Percentiles rank a stretch among this genome's conserved stretches.
These are phyloP conservation scores for Eumacrocentrus americanus DNA, from an alignment of 2,888 invertebrate species.

Conservation along the genomic window DNA sequence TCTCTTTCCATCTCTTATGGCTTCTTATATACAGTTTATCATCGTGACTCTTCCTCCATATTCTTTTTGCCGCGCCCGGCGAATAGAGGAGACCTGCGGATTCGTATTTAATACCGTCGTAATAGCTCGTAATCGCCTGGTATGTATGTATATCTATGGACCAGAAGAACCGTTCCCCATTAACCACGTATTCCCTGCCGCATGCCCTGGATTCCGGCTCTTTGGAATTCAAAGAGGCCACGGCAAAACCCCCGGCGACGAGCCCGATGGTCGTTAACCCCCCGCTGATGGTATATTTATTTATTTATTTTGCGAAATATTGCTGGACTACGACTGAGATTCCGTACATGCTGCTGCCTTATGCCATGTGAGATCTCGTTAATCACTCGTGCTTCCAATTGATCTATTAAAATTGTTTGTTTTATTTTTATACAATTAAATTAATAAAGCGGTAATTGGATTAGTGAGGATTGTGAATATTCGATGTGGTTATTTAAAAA, in stretches of 20 bases:
- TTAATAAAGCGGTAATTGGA: not conserved
- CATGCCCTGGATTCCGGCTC: constrained; percentile 25
- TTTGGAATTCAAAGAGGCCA: constrained; percentile 15
- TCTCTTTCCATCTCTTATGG: no score
- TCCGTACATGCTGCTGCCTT: not conserved
- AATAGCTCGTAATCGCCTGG: constrained; percentile 26
- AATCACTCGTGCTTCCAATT: constrained; percentile 4
- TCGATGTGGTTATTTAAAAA: not conserved
- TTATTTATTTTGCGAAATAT: constrained; percentile 9
- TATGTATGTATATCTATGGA: constrained; percentile 25
- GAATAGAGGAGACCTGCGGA: constrained; percentile 16
- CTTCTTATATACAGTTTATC: not conserved
- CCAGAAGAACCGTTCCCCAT: constrained; percentile 24
- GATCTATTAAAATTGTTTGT: not conserved
- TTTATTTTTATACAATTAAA: constrained; percentile 1
- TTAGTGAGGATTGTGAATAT: not conserved
- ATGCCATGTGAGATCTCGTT: not conserved
- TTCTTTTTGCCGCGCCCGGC: constrained; percentile 1
- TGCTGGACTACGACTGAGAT: not conserved
- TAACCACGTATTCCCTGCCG: constrained; percentile 19
- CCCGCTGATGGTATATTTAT: not conserved
- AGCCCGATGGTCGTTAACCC: constrained; percentile 15
- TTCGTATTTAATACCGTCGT: constrained; percentile 25
- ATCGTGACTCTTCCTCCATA: constrained; percentile 14
- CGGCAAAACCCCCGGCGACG: not conserved